A percentile compares a stretch with the other conserved stretches of the same genome.
phyloP scores from a whole-genome alignment of 2,888 invertebrate species.

The Rosalia funebris region DNA sequence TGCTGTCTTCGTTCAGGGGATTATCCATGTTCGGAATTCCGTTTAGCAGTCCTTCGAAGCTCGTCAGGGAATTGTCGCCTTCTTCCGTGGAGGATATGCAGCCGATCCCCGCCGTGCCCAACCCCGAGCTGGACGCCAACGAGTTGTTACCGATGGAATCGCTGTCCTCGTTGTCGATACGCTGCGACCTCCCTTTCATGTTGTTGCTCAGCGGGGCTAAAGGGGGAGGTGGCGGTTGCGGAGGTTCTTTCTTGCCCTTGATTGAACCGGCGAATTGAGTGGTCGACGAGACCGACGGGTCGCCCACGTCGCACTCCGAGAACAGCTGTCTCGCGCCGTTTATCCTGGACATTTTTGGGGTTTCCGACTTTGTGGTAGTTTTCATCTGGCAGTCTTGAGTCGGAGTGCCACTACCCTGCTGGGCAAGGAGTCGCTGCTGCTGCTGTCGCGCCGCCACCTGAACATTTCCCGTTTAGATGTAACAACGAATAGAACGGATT shows the following conservation, averaged over 20 bases:
- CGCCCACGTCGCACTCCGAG: constrained; percentile 60
- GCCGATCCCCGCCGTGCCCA: constrained; percentile 64
- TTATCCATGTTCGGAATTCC: constrained; percentile 69
- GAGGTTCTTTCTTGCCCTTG: constrained; percentile 62
- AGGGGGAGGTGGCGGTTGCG: constrained; percentile 66
- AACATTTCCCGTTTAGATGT: background rate
- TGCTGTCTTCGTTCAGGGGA: constrained; percentile 66
- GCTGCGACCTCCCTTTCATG: constrained; percentile 45
- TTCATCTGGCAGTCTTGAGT: constrained; percentile 54
- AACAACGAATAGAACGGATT: background rate
- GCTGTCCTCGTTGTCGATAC: constrained; percentile 63
- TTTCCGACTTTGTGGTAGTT: constrained; percentile 56
- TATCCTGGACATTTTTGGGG: constrained; percentile 55
- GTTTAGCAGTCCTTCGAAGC: constrained; percentile 73
- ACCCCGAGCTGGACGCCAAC: constrained; percentile 68
- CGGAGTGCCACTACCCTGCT: constrained; percentile 56
- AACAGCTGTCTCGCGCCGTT: constrained; percentile 63
- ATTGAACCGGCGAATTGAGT: constrained; percentile 55
- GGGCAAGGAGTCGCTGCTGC: constrained; percentile 69
- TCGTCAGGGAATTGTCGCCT: constrained; percentile 70
- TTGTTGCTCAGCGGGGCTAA: constrained; percentile 63
- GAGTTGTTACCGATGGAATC: constrained; percentile 68
- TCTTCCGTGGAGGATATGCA: constrained; percentile 64
- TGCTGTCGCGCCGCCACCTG: constrained; percentile 77
- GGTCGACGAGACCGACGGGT: constrained; percentile 60